A percentile compares a stretch with the other conserved stretches of the same genome.
phyloP scores from a whole-genome alignment of 2,113 vertebrate species.

The Sorex araneus region DNA sequence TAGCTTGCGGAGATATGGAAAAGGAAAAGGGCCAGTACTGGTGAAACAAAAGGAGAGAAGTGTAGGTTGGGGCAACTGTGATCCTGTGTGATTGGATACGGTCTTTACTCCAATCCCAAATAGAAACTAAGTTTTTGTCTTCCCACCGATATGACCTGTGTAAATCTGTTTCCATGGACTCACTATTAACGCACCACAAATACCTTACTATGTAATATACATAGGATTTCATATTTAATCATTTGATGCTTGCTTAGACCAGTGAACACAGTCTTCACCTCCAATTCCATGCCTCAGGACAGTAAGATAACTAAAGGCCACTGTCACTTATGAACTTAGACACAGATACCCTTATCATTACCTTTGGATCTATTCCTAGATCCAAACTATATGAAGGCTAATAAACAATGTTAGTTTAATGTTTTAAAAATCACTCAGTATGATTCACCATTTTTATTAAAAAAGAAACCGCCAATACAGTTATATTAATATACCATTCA shows the following conservation, averaged over 20 bases:
- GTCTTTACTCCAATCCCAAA: neutral
- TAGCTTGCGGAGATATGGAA: fast-evolving
- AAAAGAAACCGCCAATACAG: neutral
- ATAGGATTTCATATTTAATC: neutral
- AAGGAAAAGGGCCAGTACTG: neutral
- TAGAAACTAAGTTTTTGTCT: neutral
- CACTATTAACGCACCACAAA: neutral
- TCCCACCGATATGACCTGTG: neutral
- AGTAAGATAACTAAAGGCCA: neutral
- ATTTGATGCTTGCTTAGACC: neutral
- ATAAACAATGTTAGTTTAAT: neutral
- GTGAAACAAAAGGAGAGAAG: no score
- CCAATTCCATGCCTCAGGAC: neutral
- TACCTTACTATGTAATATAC: neutral
- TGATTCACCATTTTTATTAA: slow-evolving; percentile 32
- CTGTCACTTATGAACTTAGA: neutral
- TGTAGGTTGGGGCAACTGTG: neutral
- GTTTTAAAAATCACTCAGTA: neutral
- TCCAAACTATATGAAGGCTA: neutral
- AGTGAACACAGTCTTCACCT: neutral
- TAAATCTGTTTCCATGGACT: neutral
- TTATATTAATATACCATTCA: neutral
- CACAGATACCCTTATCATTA: neutral
- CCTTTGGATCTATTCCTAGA: neutral
- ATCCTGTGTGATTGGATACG: neutral